Percentiles rank a stretch among this genome's conserved stretches.
Evolutionary conservation across 2,888 invertebrate species (phyloP).

Genomic region (Branchipolynoe longqiensis): DNA sequence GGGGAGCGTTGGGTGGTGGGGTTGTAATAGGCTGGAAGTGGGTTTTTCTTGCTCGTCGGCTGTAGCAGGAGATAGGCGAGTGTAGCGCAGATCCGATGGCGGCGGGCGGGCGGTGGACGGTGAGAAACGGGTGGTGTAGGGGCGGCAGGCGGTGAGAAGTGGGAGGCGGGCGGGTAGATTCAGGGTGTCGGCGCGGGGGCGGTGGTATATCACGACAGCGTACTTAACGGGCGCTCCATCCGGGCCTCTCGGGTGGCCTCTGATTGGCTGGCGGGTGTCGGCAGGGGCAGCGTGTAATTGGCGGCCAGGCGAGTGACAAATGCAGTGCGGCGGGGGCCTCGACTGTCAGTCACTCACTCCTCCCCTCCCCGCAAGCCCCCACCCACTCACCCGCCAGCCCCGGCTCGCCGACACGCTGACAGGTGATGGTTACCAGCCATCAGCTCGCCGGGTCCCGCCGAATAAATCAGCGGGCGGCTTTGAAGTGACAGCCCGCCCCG

Average conservation of each 20-base stretch:
- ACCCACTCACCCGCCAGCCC: not conserved
- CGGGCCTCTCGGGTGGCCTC: slow-evolving; percentile 39
- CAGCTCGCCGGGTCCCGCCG: not conserved
- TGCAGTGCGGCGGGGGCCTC: not conserved
- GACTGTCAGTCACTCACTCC: slow-evolving; percentile 1
- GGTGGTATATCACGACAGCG: slow-evolving; percentile 35
- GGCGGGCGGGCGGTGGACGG: no score
- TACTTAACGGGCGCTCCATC: slow-evolving; percentile 36
- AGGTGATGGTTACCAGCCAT: slow-evolving; percentile 46
- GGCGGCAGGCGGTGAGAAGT: no score
- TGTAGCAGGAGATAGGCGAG: no score
- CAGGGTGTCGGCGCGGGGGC: not conserved
- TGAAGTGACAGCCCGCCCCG: slow-evolving; percentile 46
- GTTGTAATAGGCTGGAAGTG: no score
- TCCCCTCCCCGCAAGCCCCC: not conserved
- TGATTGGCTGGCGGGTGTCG: slow-evolving; percentile 43
- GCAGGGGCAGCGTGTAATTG: slow-evolving; percentile 45
- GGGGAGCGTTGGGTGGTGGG: no score
- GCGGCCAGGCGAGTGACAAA: slow-evolving; percentile 35
- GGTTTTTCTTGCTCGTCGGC: no score
- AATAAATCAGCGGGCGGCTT: slow-evolving; percentile 26
- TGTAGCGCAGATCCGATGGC: no score
- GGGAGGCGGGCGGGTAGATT: no score
- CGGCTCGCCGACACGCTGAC: slow-evolving; percentile 7
- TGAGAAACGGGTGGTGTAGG: no score